Conservation (phyloP, 2,797 vertebrate species). For the Sciurus vulgaris region DNA sequence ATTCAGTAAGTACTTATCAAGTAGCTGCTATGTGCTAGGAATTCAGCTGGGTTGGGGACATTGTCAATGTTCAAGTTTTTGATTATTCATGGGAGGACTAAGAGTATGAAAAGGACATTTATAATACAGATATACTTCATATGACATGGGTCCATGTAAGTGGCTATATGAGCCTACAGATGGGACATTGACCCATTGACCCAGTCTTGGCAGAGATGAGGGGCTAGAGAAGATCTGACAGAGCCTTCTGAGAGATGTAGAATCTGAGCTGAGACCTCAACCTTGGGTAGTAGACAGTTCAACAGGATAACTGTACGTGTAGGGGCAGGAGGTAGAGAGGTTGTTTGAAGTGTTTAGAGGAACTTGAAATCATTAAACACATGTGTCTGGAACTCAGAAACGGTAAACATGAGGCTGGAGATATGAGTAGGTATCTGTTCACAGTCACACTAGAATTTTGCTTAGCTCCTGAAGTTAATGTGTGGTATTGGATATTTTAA, state of each 20-base stretch:
- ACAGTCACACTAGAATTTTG: not conserved
- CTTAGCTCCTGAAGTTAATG: not conserved
- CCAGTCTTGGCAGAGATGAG: not conserved
- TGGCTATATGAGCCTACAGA: not conserved
- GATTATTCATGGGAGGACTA: not conserved
- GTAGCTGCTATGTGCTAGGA: not conserved
- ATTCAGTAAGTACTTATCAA: not conserved
- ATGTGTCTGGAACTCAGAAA: not conserved
- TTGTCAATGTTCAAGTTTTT: not conserved
- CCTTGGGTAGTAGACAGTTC: not conserved
- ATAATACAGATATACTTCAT: not conserved
- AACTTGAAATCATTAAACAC: not conserved
- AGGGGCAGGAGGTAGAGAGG: not conserved
- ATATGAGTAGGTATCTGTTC: not conserved
- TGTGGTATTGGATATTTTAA: constrained; percentile 23
- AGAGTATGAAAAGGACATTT: constrained; percentile 10
- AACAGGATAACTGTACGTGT: not conserved
- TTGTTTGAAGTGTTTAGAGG: not conserved
- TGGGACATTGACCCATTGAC: not conserved
- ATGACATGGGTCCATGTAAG: not conserved
- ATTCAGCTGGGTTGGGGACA: not conserved
- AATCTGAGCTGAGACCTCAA: not conserved
- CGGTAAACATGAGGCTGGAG: not conserved
- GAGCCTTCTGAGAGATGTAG: not conserved
- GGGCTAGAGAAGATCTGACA: not conserved